Base-by-base conservation (phyloP, 2,797 vertebrate genomes). In the Aeoliscus strigatus region DNA sequence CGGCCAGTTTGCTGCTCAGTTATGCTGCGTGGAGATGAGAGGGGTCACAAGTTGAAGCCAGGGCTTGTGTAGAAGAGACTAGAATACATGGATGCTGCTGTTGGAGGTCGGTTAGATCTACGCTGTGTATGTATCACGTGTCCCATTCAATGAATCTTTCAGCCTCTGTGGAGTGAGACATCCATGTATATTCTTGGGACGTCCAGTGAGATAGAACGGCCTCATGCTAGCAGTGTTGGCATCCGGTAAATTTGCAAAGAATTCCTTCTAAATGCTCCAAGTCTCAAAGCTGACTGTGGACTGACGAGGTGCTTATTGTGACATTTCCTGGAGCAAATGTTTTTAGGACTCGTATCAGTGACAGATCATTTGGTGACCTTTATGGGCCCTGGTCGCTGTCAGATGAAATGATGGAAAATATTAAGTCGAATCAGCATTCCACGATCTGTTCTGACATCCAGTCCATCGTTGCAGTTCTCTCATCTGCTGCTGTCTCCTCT, bases 171-270 rank as follows among this genome's bases (percentile, higher is more conserved):
- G 37, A 64, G 51, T 29, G 35, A 58, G n/a, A 63, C 17, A 21
- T 36, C 39, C 50, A 25, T 53, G 50, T 57, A 52, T 69, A 60
- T 66, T 65, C 54, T 67, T 45, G 58, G 66, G 48, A 15, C 52
- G 74, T 51, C 66, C 73, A 54, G 39, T 57, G 51, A 62, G 71
- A 67, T 48, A 58, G 67, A 59, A 74, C 72, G 67, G 66, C 66
- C 35, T 54, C 31, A 46, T 15, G 11, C 47, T 65, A 49, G 39
- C 54, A 61, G 36, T 14, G 57, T 64, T 45, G 1, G 15, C 8
- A 15, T 9, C 39, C 14, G 12, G 26, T 27, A 63, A 41, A 36
- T 44, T 11, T 49, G 47, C 34, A 50, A 38, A 51, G 11, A 51
- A 48, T 35, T 51, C 1, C 25, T 38, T 56, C 47, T 37, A 24